Evolutionary conservation across 1,140 invertebrate species (phyloP), one percentile per base, ranked within the genome.

Genomic region (Drosophila bifasciata): DNA sequence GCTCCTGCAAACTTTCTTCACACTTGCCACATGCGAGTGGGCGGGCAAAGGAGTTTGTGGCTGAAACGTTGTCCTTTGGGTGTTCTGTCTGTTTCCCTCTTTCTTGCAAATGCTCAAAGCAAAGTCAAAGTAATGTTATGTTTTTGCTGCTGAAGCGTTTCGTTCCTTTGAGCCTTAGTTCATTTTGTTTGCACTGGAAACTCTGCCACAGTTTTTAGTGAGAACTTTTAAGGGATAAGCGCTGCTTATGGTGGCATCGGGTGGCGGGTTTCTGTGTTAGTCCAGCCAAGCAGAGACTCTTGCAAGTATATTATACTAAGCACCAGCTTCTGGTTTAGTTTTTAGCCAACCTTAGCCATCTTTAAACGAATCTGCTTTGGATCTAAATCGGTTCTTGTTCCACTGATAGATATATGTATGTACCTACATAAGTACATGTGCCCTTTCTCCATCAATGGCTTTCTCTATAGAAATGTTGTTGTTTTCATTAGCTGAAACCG

Each of bases 161-260:
- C 45, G 49, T 52, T 23, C 17, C 76, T 61, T 64, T 60, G 45
- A 60, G 53, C 44, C 11, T 39, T 52, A 53, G 67, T 61, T 52
- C 60, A 66, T 86, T 79, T 64, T 62, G 57, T 80, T 86, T 86
- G 58, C 60, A 17, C 46, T 44, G 49, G 36, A 68, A 84, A 66
- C 52, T 59, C 39, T 68, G 56, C 45, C 40, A 17, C 53, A 60
- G 41, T 70, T 57, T 67, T 36, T 52, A 9, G 32, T 32, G 39
- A 4, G 1, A 39, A 39, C 17, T 23, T 58, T 23, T 8, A 16
- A 0, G 41, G 41, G 8, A 28, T 46, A 8, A 39, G 3, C 44
- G 1, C 5, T 25, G 25, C 28, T 56, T 45, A 17, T 43, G 46
- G n/a, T 58, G 28, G 19, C 41, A 39, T 49, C 16, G 2, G 16